Base-by-base conservation (phyloP, 37 sponge, comb jelly and placozoan species). In the Oopsacas minuta region DNA sequence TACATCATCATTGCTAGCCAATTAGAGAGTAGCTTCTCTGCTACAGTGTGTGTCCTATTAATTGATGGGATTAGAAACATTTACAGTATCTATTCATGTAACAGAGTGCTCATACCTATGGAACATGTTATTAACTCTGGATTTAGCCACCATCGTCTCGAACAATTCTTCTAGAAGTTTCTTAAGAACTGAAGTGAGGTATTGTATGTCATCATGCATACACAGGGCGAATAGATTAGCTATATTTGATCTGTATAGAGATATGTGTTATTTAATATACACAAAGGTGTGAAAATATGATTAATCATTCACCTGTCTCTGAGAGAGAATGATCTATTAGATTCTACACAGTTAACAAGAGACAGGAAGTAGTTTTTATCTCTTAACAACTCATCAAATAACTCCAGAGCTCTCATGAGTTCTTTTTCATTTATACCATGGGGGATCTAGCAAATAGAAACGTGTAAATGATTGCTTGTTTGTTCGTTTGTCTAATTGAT, bases 221-320 rank as follows among this genome's bases (percentile, higher is more conserved):
- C 88, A 82, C 38, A 96, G 91, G 89, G 91, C 89, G 23, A 96
- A 88, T 3, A 93, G 89, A 51, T 88, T 87, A 20, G 97, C 97
- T 38, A 96, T 86, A 22, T 87, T 91, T 39, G 92, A 88, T 39
- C 91, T 90, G n/a, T n/a, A n/a, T n/a, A n/a, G n/a, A n/a, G n/a
- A n/a, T n/a, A n/a, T n/a, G n/a, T n/a, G n/a, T n/a, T n/a, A n/a
- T n/a, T n/a, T n/a, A n/a, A n/a, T n/a, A n/a, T n/a, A n/a, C n/a
- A n/a, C n/a, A n/a, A n/a, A n/a, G n/a, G n/a, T n/a, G n/a, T n/a
- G n/a, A n/a, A n/a, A n/a, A n/a, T n/a, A n/a, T n/a, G n/a, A n/a
- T n/a, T n/a, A n/a, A n/a, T n/a, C n/a, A n/a, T n/a, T 84, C 84
- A 89, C 85, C 87, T 88, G 86, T 94, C 91, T 36, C 86, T 38